A percentile compares a stretch with the other conserved stretches of the same genome.
Conservation (phyloP, 1,140 invertebrate genomes). For the Aphelenchoides fujianensis region DNA sequence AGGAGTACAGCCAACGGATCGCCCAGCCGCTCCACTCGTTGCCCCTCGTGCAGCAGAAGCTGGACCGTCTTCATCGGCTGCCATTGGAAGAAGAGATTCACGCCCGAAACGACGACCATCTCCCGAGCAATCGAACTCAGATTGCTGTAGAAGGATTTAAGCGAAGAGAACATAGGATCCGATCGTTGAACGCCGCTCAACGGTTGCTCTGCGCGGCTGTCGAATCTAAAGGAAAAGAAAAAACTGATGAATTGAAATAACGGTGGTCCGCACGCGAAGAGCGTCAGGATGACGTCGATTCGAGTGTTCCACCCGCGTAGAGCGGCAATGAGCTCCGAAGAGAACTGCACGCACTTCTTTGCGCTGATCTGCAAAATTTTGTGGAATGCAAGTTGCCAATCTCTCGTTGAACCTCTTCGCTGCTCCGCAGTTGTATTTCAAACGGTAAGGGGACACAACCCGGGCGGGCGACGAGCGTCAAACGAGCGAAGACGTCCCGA, state of each 20-base stretch:
- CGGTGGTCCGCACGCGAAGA: background rate
- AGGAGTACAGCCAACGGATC: too few species aligned
- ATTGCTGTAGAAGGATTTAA: background rate
- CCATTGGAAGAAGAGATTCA: background rate
- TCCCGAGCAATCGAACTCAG: conserved; percentile 5
- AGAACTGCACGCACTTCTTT: background rate
- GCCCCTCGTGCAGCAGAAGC: background rate
- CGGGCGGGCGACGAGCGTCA: background rate
- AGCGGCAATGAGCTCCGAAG: background rate
- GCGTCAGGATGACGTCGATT: background rate
- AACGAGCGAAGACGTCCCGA: background rate
- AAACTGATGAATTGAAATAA: background rate
- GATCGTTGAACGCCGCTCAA: background rate
- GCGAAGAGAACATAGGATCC: background rate
- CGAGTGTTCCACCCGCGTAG: background rate
- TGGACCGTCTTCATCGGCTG: background rate
- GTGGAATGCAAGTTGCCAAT: too few species aligned
- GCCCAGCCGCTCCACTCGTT: background rate
- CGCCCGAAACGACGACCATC: background rate
- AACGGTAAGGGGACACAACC: background rate
- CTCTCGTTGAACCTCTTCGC: too few species aligned
- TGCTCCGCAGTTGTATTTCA: too few species aligned
- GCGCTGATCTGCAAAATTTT: too few species aligned
- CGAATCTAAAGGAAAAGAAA: background rate
- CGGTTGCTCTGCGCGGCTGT: background rate